phyloP scores from a whole-genome alignment of 2,888 invertebrate genomes.

The Antheraea assamensis region DNA sequence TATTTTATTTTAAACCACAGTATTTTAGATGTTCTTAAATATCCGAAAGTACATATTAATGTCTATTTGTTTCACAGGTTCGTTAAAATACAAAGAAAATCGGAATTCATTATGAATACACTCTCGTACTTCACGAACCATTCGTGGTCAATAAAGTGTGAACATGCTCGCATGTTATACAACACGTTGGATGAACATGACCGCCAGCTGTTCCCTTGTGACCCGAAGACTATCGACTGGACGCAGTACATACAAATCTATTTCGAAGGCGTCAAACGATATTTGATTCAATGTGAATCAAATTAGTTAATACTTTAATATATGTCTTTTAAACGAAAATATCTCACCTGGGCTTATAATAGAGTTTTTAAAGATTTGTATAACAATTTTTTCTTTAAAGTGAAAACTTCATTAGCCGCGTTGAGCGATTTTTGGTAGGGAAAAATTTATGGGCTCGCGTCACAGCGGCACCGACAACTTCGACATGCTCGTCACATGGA shows the following conservation, averaged over 20 bases:
- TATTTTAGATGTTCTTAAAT: too few relatives aligned
- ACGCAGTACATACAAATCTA: conserved; percentile 90
- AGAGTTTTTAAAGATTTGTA: neutral
- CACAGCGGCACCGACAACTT: too few relatives aligned
- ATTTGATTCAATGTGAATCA: conserved; percentile 28
- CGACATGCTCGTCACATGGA: too few relatives aligned
- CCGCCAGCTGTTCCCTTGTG: conserved; percentile 88
- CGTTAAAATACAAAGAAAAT: conserved; percentile 86
- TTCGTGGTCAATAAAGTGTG: conserved; percentile 90
- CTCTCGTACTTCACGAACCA: conserved; percentile 90
- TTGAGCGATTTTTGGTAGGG: too few relatives aligned
- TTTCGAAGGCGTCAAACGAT: conserved; percentile 90
- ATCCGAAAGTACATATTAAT: too few relatives aligned
- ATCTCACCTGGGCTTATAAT: neutral
- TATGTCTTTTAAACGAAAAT: neutral
- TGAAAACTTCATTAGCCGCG: too few relatives aligned
- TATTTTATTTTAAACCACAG: too few relatives aligned
- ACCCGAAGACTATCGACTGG: conserved; percentile 90
- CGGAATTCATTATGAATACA: conserved; percentile 83
- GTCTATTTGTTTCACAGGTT: conserved; percentile 77
- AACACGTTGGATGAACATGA: conserved; percentile 83
- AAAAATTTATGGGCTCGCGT: too few relatives aligned
- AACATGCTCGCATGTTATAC: conserved; percentile 84
- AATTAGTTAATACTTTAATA: neutral
- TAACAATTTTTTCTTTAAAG: too few relatives aligned